These are phyloP conservation scores for Drosophila melanocephala DNA, from an alignment of 2,888 invertebrate species.

Conservation along the genomic window DNA sequence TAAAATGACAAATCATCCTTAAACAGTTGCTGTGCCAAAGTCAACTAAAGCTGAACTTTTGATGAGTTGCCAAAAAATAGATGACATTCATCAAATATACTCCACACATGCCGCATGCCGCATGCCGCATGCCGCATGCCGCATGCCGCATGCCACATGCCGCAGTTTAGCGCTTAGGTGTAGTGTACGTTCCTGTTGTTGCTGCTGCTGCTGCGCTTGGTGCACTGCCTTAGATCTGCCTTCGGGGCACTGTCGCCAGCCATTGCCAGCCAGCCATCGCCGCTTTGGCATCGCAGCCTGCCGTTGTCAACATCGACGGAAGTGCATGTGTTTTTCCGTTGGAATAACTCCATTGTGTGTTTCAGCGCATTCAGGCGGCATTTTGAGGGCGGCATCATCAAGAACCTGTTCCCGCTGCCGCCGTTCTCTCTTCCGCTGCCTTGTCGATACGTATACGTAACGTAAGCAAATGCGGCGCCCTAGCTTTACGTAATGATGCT, in stretches of 20 bases:
- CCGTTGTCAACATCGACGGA: constrained; percentile 76
- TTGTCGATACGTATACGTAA: constrained; percentile 67
- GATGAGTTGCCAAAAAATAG: constrained; percentile 49
- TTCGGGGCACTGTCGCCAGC: constrained; percentile 33
- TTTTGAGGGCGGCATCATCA: constrained; percentile 54
- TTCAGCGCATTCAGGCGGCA: constrained; percentile 73
- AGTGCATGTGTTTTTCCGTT: constrained; percentile 81
- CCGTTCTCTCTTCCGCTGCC: constrained; percentile 6
- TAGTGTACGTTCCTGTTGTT: constrained; percentile 30
- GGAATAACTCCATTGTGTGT: constrained; percentile 81
- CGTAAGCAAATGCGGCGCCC: constrained; percentile 63
- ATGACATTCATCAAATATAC: constrained; percentile 42
- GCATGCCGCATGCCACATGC: constrained; percentile 42
- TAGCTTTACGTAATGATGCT: constrained; percentile 68
- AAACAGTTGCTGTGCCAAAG: constrained; percentile 28
- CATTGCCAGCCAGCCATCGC: constrained; percentile 22
- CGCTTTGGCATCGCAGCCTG: constrained; percentile 38
- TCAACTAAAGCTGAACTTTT: constrained; percentile 33
- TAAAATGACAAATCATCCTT: constrained; percentile 21
- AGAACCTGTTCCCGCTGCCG: constrained; percentile 16
- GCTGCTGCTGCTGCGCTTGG: constrained; percentile 12
- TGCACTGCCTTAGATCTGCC: constrained; percentile 45
- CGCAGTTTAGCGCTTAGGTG: constrained; percentile 47
- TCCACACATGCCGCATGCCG: constrained; percentile 39
- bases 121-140: constrained; percentile 34